Evolutionary conservation across 2,888 invertebrate genomes (phyloP).

Genomic region (Zaprionus bogoriensis): DNA sequence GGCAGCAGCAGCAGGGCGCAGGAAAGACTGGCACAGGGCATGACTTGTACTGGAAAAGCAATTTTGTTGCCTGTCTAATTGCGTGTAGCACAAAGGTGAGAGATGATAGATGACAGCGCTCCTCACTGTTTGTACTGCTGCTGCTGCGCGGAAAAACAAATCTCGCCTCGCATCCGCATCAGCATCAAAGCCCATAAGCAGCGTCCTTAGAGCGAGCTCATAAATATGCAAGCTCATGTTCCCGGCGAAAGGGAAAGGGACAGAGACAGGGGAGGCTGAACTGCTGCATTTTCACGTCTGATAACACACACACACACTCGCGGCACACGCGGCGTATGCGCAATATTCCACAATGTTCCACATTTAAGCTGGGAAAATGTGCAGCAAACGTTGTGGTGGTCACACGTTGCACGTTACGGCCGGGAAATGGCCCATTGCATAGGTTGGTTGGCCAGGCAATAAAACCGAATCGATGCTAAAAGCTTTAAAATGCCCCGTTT

Average conservation of each 20-base stretch:
- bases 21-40: constrained; percentile 17
- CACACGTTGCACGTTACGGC: background rate
- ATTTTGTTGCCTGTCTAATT: constrained; percentile 45
- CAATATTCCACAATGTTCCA: constrained; percentile 45
- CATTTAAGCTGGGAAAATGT: constrained; percentile 17
- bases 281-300: constrained; percentile 26
- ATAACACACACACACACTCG: constrained; percentile 36
- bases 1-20: constrained; percentile 11
- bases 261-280: constrained; percentile 3
- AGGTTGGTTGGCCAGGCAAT: constrained; percentile 32
- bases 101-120: background rate
- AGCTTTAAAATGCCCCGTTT: constrained; percentile 41
- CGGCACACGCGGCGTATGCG: constrained; percentile 49
- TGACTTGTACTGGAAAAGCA: constrained; percentile 27
- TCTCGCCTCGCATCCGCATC: constrained; percentile 36
- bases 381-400: background rate
- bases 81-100: constrained; percentile 11
- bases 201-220: constrained; percentile 51
- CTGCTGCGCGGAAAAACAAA: constrained; percentile 32
- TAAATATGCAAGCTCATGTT: constrained; percentile 67
- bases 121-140: background rate
- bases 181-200: constrained; percentile 47
- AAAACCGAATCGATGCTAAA: constrained; percentile 51
- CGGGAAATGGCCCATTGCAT: constrained; percentile 19
- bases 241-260: background rate